Evolutionary conservation across 2,113 vertebrate species (phyloP), one percentile per base, ranked within the genome.

Genomic region (Azemiops feae): DNA sequence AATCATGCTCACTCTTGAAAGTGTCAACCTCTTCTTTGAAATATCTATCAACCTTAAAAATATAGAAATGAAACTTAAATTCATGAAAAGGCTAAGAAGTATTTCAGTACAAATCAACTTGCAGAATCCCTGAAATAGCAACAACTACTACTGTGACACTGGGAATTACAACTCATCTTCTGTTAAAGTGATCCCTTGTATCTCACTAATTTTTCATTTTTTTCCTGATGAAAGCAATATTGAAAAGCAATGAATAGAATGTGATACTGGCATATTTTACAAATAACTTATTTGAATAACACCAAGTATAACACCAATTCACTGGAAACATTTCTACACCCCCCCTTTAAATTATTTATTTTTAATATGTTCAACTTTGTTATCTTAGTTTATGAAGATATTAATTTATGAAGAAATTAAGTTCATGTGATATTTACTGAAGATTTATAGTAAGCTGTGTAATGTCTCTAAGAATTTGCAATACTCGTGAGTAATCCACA

Each of bases 361-460:
- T 90, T 90, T 43, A 85, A 92, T 94, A 50, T 47, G 30, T 86
- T 25, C 93, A 20, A 22, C 60, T 95, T 95, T 95, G 92, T 95
- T 94, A 95, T 89, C 89, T 93, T 91, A 34, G 92, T 96, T 95
- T 94, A 55, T 91, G 34, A 93, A 85, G 87, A 54, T 18, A 55
- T 69, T 95, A 94, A 95, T 96, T 96, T 93, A 94, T 39, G 94
- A 45, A 50, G 92, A 91, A 58, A 89, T 93, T 94, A 91, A 92
- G 60, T 27, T 2, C 0, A 43, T 53, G 87, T 94, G 45, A 91
- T 23, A 93, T 69, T 91, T 95, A 50, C 74, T 95, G 58, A 93
- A 89, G 0, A 92, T 92, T 88, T 95, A 90, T 30, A 88, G 93
- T 45, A 93, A 93, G 94, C 10, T 11, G 87, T 88, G 20, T 87